Conservation (phyloP, 1,140 invertebrate species). For the Heliconius eleuchia region DNA sequence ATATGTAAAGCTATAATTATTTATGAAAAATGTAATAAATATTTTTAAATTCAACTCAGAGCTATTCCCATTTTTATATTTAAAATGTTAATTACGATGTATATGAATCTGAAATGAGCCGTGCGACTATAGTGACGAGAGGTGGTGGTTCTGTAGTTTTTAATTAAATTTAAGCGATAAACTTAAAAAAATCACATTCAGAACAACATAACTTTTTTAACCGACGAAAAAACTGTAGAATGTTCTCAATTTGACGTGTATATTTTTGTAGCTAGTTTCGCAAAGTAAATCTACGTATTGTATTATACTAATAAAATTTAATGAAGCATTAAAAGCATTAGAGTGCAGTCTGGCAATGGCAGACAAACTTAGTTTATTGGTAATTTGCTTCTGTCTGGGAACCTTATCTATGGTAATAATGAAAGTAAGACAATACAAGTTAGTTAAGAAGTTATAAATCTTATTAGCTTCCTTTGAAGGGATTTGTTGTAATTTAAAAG, state of each 20-base stretch:
- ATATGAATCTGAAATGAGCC: too few species aligned
- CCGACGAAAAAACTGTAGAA: not conserved
- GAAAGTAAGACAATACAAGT: conserved; percentile 2
- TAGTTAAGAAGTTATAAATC: conserved; percentile 4
- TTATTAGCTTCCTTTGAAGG: not conserved
- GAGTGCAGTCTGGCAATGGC: not conserved
- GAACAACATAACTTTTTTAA: too few species aligned
- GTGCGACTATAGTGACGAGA: too few species aligned
- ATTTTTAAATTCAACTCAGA: too few species aligned
- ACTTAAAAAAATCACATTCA: too few species aligned
- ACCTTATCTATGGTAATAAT: conserved; percentile 1
- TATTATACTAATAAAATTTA: not conserved
- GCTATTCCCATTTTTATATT: too few species aligned
- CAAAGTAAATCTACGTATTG: not conserved
- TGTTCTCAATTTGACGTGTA: not conserved
- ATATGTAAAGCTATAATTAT: too few species aligned
- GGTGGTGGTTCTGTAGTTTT: too few species aligned
- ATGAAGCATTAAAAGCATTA: not conserved
- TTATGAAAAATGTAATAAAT: too few species aligned
- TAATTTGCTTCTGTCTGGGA: conserved; percentile 7
- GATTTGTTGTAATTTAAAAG: not conserved
- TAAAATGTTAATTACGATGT: too few species aligned
- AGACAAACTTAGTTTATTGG: conserved; percentile 6
- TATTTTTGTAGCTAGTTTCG: not conserved
- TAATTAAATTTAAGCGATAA: too few species aligned